A percentile compares a stretch with the other conserved stretches of the same genome.
Conservation (phyloP, 2,888 invertebrate genomes). For the Ochropleura plecta region DNA sequence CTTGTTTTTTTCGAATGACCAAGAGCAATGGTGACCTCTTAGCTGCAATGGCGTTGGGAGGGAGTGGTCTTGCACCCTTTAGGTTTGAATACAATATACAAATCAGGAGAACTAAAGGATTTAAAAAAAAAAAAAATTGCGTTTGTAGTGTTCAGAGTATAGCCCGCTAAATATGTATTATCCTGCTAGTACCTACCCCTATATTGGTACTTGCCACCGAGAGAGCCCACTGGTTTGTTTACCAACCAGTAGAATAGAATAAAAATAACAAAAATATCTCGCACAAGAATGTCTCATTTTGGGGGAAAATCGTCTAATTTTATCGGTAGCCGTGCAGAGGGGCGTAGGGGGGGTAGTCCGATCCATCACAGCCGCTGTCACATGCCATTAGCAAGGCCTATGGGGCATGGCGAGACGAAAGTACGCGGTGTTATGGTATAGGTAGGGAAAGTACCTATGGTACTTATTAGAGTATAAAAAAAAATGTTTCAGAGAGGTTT, state of each 20-base stretch:
- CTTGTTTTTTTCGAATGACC: not conserved
- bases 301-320: conserved; percentile 78
- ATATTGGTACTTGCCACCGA: not conserved
- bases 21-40: not conserved
- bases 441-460: not conserved
- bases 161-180: not conserved
- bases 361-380: conserved; percentile 89
- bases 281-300: conserved; percentile 71
- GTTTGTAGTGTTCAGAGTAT: not conserved
- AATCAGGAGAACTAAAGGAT: not conserved
- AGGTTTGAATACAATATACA: not conserved
- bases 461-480: not conserved
- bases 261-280: conserved; percentile 59
- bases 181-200: not conserved
- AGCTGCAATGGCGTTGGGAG: not conserved
- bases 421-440: conserved; percentile 49
- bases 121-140: not conserved
- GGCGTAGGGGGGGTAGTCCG: conserved; percentile 69
- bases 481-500: not conserved
- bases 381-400: conserved; percentile 88
- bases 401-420: conserved; percentile 67
- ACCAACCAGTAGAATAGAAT: conserved; percentile 33
- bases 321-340: conserved; percentile 65
- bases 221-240: not conserved
- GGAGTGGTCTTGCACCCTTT: not conserved